Percentiles rank a stretch among this genome's conserved stretches.
phyloP scores from a whole-genome alignment of 2,888 invertebrate species.

The Drosophila prostipennis region DNA sequence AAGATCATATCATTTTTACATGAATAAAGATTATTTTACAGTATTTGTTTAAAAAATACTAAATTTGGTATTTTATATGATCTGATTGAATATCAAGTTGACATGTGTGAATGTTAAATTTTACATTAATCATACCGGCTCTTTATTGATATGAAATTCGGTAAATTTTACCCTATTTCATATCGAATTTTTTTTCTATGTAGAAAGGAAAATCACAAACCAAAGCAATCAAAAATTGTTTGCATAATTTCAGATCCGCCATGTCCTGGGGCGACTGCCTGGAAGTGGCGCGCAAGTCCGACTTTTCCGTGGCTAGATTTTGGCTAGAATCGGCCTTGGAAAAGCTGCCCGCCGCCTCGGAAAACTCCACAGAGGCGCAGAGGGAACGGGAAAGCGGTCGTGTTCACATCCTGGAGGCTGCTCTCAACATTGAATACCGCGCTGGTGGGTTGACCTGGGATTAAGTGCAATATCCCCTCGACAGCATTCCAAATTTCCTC shows the following conservation, averaged over 20 bases:
- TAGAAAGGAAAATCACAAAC: not conserved
- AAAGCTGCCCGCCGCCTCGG: slow-evolving; percentile 55
- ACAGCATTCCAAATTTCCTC: not conserved
- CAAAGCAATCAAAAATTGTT: slow-evolving; percentile 42
- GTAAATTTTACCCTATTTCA: too few species aligned
- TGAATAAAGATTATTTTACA: too few species aligned
- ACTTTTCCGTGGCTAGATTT: slow-evolving; percentile 73
- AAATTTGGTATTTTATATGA: too few species aligned
- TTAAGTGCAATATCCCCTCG: not conserved
- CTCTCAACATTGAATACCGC: slow-evolving; percentile 69
- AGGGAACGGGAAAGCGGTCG: slow-evolving; percentile 49
- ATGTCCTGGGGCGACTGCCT: slow-evolving; percentile 82
- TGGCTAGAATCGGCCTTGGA: slow-evolving; percentile 79
- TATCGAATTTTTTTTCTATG: too few species aligned
- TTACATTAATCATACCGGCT: too few species aligned
- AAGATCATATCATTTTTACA: too few species aligned
- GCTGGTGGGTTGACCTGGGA: slow-evolving; percentile 60
- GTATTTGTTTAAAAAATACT: too few species aligned
- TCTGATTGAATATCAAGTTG: too few species aligned
- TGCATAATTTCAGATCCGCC: slow-evolving; percentile 60
- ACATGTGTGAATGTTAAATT: too few species aligned
- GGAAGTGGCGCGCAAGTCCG: slow-evolving; percentile 75
- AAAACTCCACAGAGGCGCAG: slow-evolving; percentile 39
- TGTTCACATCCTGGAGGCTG: slow-evolving; percentile 64
- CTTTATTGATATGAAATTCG: too few species aligned